Evolutionary conservation across 1,140 invertebrate species (phyloP), one percentile per base, ranked within the genome.

Genomic region (Pseudobourletiella spinata): DNA sequence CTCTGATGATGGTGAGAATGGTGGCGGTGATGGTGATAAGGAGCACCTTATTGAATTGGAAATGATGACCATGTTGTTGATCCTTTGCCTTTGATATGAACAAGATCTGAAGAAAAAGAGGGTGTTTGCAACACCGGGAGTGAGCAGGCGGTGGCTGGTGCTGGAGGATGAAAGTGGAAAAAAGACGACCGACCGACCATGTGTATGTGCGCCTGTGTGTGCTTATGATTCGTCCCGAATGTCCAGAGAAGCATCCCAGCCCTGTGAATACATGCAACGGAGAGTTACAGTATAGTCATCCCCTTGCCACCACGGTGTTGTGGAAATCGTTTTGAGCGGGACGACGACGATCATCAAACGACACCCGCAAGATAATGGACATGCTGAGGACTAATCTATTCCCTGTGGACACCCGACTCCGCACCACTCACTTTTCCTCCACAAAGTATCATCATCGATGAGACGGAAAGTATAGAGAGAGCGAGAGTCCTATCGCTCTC

Each of bases 291-390:
- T n/a, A n/a, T n/a, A n/a, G n/a, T n/a, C n/a, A n/a, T n/a, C n/a
- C n/a, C n/a, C n/a, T n/a, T n/a, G n/a, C n/a, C n/a, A n/a, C n/a
- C n/a, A n/a, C n/a, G n/a, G n/a, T n/a, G n/a, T n/a, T n/a, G n/a
- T 39, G 32, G 32, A 39, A 39, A 39, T 39, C 32, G 32, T 39
- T 39, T 39, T 39, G 32, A 39, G 32, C 44, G 6, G 44, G 20
- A 22, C 44, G 6, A 22, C 8, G 6, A 48, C 18, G 6, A 48
- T 48, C 44, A 48, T 48, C 44, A 48, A 48, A 48, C 44, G 44
- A 48, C 44, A 48, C 6, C 44, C 44, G 44, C n/a, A n/a, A n/a
- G n/a, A 48, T 48, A 48, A 48, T 48, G 44, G 44, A 48, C 44
- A 48, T 48, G 11, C n/a, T n/a, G n/a, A n/a, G 22, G 44, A 48